These are phyloP conservation scores for Drosophila robusta DNA, from an alignment of 2,888 invertebrate genomes.

Conservation along the genomic window DNA sequence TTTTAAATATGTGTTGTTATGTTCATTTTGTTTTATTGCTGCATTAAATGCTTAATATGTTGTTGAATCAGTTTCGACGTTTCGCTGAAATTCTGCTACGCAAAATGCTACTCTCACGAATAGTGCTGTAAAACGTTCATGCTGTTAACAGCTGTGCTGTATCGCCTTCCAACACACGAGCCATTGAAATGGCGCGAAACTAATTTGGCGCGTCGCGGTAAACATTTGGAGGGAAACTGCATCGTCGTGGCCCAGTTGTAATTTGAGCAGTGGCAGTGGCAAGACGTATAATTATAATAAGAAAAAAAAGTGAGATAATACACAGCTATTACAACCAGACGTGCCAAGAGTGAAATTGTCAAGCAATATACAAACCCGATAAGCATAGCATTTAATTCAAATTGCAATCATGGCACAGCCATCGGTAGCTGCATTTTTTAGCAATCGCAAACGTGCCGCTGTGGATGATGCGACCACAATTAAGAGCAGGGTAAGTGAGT, in stretches of 20 bases:
- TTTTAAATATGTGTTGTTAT: background rate
- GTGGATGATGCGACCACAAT: slow-evolving; percentile 87
- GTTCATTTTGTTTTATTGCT: background rate
- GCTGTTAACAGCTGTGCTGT: slow-evolving; percentile 40
- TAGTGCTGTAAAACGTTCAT: slow-evolving; percentile 37
- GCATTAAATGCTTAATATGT: background rate
- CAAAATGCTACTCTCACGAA: slow-evolving; percentile 25
- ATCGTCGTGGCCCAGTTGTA: slow-evolving; percentile 76
- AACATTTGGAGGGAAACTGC: slow-evolving; percentile 83
- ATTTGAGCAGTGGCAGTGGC: slow-evolving; percentile 76
- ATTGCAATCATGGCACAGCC: slow-evolving; percentile 89
- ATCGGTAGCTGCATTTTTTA: slow-evolving; percentile 91
- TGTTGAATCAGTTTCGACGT: background rate
- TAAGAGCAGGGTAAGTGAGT: slow-evolving; percentile 86
- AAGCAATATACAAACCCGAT: slow-evolving; percentile 30
- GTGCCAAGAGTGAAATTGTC: slow-evolving; percentile 59
- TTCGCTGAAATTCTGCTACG: slow-evolving; percentile 23
- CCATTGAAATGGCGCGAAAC: slow-evolving; percentile 72
- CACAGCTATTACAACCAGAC: slow-evolving; percentile 37
- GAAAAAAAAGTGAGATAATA: slow-evolving; percentile 28
- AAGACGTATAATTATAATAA: slow-evolving; percentile 68
- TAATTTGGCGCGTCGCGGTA: slow-evolving; percentile 70
- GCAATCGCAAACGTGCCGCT: slow-evolving; percentile 91
- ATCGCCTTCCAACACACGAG: slow-evolving; percentile 19
- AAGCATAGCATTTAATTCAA: slow-evolving; percentile 41